Conservation (phyloP, 2,888 invertebrate species). For the Heliconius cydno region DNA sequence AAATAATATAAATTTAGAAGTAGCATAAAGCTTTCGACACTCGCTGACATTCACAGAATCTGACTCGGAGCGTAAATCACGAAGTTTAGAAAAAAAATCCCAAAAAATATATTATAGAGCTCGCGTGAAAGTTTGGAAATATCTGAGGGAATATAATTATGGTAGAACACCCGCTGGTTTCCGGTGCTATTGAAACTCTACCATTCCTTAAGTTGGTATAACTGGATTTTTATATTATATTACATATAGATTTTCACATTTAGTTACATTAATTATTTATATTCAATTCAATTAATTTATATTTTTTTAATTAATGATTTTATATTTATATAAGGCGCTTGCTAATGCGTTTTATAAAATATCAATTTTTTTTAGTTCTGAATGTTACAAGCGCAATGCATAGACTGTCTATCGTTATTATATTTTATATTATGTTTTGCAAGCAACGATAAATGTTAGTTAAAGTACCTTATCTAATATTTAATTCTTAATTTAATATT, state of each 20-base stretch:
- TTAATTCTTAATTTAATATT: neutral
- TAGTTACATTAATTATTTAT: neutral
- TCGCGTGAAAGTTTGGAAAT: slow-evolving; percentile 82
- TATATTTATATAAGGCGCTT: no score
- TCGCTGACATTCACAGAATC: slow-evolving; percentile 70
- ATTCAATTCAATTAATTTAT: no score
- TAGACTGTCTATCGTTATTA: neutral
- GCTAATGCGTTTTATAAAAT: no score
- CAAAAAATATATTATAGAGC: slow-evolving; percentile 73
- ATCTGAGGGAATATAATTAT: slow-evolving; percentile 82
- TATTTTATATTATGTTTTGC: neutral
- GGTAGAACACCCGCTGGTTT: slow-evolving; percentile 80
- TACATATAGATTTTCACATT: neutral
- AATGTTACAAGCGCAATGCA: neutral
- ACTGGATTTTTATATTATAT: slow-evolving; percentile 44
- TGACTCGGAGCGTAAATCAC: slow-evolving; percentile 78
- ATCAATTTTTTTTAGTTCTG: neutral
- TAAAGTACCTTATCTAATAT: neutral
- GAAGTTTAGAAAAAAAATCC: slow-evolving; percentile 72
- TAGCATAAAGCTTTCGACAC: slow-evolving; percentile 79
- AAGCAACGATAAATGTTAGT: neutral
- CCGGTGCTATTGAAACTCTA: slow-evolving; percentile 67
- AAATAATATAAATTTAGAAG: slow-evolving; percentile 74
- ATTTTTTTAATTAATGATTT: no score
- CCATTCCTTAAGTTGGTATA: slow-evolving; percentile 53